phyloP scores from a whole-genome alignment of 2,888 invertebrate species.

The Microdon myrmicae region DNA sequence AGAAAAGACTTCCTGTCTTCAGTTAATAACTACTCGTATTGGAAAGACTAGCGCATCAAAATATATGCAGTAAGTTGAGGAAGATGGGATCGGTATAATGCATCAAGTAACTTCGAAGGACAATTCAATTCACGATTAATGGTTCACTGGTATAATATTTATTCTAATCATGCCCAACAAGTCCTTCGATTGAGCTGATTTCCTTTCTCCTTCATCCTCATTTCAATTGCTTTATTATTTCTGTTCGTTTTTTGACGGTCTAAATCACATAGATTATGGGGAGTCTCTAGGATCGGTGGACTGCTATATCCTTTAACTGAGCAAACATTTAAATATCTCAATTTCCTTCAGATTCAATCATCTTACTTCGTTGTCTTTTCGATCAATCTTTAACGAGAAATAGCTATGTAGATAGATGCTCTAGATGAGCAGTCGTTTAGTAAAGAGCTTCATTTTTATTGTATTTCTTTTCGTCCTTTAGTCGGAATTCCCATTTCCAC shows the following conservation, averaged over 20 bases:
- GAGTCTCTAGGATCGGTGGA: slow-evolving; percentile 38
- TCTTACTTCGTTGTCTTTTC: slow-evolving; percentile 30
- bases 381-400: slow-evolving; percentile 35
- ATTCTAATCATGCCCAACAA: slow-evolving; percentile 41
- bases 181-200: slow-evolving; percentile 44
- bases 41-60: not conserved
- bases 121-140: slow-evolving; percentile 41
- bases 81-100: slow-evolving; percentile 12
- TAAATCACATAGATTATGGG: slow-evolving; percentile 41
- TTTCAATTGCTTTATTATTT: not conserved
- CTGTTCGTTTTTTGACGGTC: slow-evolving; percentile 20
- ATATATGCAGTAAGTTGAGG: slow-evolving; percentile 3
- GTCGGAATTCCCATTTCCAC: slow-evolving; percentile 28
- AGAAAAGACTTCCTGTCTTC: not conserved
- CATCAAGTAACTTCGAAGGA: slow-evolving; percentile 13
- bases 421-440: no score
- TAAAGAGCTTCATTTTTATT: slow-evolving; percentile 1
- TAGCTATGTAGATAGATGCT: no score
- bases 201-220: no score
- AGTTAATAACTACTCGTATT: slow-evolving; percentile 5
- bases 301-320: slow-evolving; percentile 46
- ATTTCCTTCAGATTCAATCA: slow-evolving; percentile 53
- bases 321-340: slow-evolving; percentile 52
- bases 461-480: slow-evolving; percentile 2
- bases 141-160: slow-evolving; percentile 45